Evolutionary conservation across 2,797 vertebrate species (phyloP).

Genomic region (Mus caroli): DNA sequence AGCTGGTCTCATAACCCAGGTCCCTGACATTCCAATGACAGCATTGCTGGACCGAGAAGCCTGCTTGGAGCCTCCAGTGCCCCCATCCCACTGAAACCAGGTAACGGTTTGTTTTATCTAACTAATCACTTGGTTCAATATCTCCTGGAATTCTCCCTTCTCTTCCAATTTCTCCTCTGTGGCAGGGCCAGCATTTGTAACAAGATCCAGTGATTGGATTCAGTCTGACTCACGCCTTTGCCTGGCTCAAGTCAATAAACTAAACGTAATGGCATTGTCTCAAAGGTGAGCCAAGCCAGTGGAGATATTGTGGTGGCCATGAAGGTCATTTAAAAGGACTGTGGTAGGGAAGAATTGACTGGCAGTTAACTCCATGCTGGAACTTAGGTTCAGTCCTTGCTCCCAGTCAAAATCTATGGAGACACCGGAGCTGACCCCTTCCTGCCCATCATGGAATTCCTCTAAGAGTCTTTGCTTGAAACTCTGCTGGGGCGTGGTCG

Average conservation of each 20-base stretch:
- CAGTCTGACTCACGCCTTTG: constrained; percentile 28
- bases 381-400: background rate
- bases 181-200: constrained; percentile 22
- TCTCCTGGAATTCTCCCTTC: constrained; percentile 40
- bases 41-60: background rate
- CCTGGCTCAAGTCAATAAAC: constrained; percentile 15
- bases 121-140: constrained; percentile 12
- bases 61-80: background rate
- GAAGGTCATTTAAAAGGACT: constrained; percentile 4
- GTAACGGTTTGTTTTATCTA: constrained; percentile 16
- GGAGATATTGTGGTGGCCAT: background rate
- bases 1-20: background rate
- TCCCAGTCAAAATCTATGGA: background rate
- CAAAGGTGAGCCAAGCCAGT: background rate
- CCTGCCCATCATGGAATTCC: background rate
- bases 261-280: constrained; percentile 16
- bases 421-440: background rate
- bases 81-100: background rate
- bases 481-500: background rate
- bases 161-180: constrained; percentile 57
- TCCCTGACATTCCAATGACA: background rate
- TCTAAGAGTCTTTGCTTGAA: background rate
- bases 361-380: background rate
- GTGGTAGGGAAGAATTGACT: background rate
- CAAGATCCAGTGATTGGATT: constrained; percentile 44